phyloP scores from a whole-genome alignment of 2,113 vertebrate genomes.

The Solenodon paradoxus region DNA sequence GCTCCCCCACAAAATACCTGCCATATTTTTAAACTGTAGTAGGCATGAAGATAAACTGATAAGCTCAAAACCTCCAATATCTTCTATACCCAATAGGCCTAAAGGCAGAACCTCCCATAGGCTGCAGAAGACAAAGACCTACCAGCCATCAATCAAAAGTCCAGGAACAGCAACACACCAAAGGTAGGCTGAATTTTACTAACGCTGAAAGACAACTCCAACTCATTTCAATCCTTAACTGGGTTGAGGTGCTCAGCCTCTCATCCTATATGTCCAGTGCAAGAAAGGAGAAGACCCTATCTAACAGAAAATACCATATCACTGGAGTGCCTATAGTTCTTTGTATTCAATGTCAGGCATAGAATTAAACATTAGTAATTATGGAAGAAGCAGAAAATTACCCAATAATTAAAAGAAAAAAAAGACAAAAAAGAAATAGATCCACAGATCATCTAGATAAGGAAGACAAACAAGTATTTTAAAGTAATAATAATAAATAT shows the following conservation, averaged over 20 bases:
- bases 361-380: neutral
- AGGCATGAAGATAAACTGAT: neutral
- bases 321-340: neutral
- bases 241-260: neutral
- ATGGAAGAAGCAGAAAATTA: neutral
- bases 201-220: neutral
- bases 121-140: neutral
- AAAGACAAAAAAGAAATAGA: too few relatives aligned
- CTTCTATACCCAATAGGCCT: neutral
- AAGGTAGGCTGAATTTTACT: neutral
- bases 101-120: neutral
- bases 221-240: neutral
- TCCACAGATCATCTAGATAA: too few relatives aligned
- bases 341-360: neutral
- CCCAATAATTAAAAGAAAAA: too few relatives aligned
- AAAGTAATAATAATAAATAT: too few relatives aligned
- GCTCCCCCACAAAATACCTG: neutral
- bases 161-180: neutral
- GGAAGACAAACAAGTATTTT: too few relatives aligned
- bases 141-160: neutral
- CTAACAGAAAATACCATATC: too few relatives aligned
- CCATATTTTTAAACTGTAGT: neutral
- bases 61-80: neutral
- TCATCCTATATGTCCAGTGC: too few relatives aligned
- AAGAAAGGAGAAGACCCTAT: too few relatives aligned